These are phyloP conservation scores for Campodea augens DNA, from an alignment of 1,140 invertebrate genomes.

Conservation along the genomic window DNA sequence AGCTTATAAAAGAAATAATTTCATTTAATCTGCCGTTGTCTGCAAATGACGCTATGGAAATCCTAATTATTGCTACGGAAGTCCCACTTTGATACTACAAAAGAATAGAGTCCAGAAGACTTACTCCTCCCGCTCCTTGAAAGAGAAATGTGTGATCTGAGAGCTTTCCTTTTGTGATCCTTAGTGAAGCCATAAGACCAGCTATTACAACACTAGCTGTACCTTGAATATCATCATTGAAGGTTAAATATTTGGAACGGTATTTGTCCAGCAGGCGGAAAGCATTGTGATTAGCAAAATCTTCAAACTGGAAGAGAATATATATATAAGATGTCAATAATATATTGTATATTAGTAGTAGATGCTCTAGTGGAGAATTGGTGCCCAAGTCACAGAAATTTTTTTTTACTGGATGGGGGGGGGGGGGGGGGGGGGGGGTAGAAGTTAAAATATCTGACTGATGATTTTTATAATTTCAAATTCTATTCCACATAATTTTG, in stretches of 20 bases:
- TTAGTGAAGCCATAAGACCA: constrained; percentile 61
- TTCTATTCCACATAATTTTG: too few relatives aligned
- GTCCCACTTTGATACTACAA: not conserved
- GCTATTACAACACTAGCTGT: constrained; percentile 84
- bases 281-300: constrained; percentile 86
- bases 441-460: too few relatives aligned
- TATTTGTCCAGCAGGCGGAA: constrained; percentile 80
- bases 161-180: constrained; percentile 56
- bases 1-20: too few relatives aligned
- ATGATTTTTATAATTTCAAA: too few relatives aligned
- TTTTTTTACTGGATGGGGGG: too few relatives aligned
- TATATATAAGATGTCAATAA: too few relatives aligned
- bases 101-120: constrained; percentile 1
- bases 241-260: constrained; percentile 69
- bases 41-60: not conserved
- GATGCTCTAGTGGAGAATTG: too few relatives aligned
- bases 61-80: too few relatives aligned
- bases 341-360: too few relatives aligned
- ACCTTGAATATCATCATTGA: constrained; percentile 95
- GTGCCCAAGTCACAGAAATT: too few relatives aligned
- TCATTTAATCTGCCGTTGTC: not conserved
- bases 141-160: constrained; percentile 71
- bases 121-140: constrained; percentile 72
- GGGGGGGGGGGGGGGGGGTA: too few relatives aligned
- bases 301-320: constrained; percentile 64